Base-by-base conservation (phyloP, 2,113 vertebrate species). In the Myxocyprinus asiaticus region DNA sequence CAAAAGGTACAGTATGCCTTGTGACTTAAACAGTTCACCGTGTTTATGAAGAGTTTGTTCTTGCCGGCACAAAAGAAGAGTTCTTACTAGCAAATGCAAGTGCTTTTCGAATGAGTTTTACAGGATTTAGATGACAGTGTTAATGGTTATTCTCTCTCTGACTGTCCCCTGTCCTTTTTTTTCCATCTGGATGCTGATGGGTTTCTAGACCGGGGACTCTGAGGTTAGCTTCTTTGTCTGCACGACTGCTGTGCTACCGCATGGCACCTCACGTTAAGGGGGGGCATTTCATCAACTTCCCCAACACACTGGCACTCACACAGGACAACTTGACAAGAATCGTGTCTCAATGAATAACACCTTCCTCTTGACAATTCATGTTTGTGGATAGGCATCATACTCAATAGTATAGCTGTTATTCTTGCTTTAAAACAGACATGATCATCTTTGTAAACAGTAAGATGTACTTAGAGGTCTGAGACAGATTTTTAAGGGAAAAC, bases 211-310 rank as follows among this genome's bases (percentile, higher is more conserved):
- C 87, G 92, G 92, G 86, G 91, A 93, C 81, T 90, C 91, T 88
- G 91, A 94, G 93, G 93, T 94, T 93, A 94, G 93, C 92, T 83
- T 88, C 89, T 92, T 89, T 91, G 90, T 85, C 86, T 94, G 93
- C 93, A 93, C 92, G 91, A 89, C 85, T 87, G 90, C 91, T 93
- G 89, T 93, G 92, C 93, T 91, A 88, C 79, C 90, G 92, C 93
- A 94, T 94, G 92, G 91, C 91, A 91, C 90, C 90, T 89, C 89
- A 88, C 85, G 87, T 87, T 86, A 76, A 88, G 90, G 88, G 90
- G 76, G 87, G 89, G 87, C 89, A 91, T 93, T 94, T 93, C 91
- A 93, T 94, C 92, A 93, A 92, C 91, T 89, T 87, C 90, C 85
- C 87, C 88, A 71, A 83, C 91, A 92, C 91, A 92, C 90, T 91